These are phyloP conservation scores for Corydoras sp. DNA, from an alignment of 2,113 vertebrate species.

Conservation along the genomic window DNA sequence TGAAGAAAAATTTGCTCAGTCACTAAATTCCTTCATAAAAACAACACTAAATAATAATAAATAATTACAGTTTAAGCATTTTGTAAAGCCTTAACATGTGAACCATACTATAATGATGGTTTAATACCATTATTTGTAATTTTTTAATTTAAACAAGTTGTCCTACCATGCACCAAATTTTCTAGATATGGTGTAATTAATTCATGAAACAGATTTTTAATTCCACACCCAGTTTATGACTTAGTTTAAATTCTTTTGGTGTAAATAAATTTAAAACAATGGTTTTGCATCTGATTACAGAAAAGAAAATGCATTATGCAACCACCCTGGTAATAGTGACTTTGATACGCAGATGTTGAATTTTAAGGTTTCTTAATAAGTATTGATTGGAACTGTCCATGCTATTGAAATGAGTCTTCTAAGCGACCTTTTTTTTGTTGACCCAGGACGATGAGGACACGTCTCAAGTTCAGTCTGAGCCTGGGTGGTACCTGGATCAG, in stretches of 20 bases:
- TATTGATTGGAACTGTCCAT: constrained; percentile 65
- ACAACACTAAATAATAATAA: not conserved
- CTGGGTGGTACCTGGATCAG: constrained; percentile 68
- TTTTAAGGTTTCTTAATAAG: constrained; percentile 71
- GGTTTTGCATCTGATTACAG: too few relatives aligned
- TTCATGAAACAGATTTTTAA: too few relatives aligned
- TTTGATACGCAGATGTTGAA: constrained; percentile 46
- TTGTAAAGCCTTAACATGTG: not conserved
- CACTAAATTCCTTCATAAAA: too few relatives aligned
- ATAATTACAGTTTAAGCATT: not conserved
- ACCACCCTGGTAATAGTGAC: constrained; percentile 57
- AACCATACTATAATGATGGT: too few relatives aligned
- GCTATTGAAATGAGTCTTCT: constrained; percentile 40
- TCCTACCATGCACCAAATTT: too few relatives aligned
- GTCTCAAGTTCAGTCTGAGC: constrained; percentile 71
- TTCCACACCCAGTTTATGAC: too few relatives aligned
- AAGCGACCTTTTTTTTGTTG: constrained; percentile 53
- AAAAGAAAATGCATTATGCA: not conserved
- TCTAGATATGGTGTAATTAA: too few relatives aligned
- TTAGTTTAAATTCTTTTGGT: too few relatives aligned
- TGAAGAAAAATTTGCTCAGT: not conserved
- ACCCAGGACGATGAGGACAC: constrained; percentile 70
- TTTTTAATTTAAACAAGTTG: too few relatives aligned
- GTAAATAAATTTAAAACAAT: too few relatives aligned
- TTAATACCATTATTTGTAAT: too few relatives aligned